These are phyloP conservation scores for Lycopodina hypogea DNA, from an alignment of 37 sponge, comb jelly and placozoan species.

Conservation along the genomic window DNA sequence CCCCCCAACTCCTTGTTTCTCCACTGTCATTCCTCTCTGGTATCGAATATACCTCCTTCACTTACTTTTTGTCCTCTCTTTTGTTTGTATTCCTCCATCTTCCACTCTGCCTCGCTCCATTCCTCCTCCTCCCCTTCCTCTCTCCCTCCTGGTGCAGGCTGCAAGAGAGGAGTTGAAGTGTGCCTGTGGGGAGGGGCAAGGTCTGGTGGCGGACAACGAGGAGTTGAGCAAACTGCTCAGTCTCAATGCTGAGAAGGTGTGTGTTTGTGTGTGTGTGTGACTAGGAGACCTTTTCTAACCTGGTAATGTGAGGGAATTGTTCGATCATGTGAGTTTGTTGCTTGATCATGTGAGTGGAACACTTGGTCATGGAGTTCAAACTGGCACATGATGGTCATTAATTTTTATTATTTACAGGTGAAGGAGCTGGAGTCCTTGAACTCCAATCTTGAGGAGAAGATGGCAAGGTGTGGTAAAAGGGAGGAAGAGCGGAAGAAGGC, in stretches of 20 bases:
- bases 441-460: slow-evolving; percentile 37
- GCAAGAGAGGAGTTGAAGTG: background rate
- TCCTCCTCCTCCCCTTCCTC: background rate
- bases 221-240: background rate
- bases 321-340: no score
- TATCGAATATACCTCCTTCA: background rate
- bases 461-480: background rate
- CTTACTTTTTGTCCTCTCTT: background rate
- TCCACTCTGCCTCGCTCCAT: background rate
- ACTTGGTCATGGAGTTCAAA: no score
- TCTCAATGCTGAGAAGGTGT: slow-evolving; percentile 10
- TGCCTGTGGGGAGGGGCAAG: background rate
- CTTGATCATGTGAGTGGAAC: no score
- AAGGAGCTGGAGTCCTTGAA: slow-evolving; percentile 26
- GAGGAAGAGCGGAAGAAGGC: slow-evolving; percentile 14
- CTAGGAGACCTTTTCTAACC: background rate
- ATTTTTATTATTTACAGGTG: background rate
- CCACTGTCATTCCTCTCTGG: background rate
- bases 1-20: background rate
- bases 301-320: no score
- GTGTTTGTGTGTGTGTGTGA: no score
- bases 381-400: no score
- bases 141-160: background rate
- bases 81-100: background rate
- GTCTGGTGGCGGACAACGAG: slow-evolving; percentile 15